These are phyloP conservation scores for Balearica regulorum DNA, from an alignment of 2,797 vertebrate genomes.

Conservation along the genomic window DNA sequence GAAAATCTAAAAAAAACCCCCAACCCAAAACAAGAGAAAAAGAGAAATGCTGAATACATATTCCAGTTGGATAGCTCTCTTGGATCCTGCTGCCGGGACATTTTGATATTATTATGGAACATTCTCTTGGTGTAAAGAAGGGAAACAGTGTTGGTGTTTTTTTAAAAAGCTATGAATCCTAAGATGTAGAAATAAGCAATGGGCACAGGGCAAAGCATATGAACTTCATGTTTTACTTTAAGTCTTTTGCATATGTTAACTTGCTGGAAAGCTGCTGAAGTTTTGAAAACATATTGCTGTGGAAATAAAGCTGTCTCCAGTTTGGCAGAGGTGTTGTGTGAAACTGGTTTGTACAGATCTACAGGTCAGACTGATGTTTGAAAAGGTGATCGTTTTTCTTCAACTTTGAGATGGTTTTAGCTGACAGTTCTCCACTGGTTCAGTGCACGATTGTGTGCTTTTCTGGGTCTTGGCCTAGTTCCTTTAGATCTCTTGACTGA, in stretches of 20 bases:
- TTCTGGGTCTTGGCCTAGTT: slow-evolving; percentile 20
- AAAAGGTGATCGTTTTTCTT: background rate
- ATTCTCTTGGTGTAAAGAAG: background rate
- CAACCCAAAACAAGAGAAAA: background rate
- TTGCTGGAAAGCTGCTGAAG: background rate
- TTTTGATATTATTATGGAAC: background rate
- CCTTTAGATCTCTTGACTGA: background rate
- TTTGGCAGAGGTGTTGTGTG: background rate
- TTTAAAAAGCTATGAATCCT: background rate
- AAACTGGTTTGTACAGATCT: background rate
- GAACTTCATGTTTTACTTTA: background rate
- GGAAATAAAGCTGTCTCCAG: background rate
- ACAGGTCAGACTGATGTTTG: background rate
- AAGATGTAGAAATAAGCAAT: background rate
- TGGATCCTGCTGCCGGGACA: background rate
- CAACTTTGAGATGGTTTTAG: background rate
- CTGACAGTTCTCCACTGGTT: background rate
- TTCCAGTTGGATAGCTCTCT: background rate
- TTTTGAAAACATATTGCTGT: background rate
- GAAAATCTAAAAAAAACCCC: background rate
- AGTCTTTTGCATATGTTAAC: background rate
- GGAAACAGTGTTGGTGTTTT: background rate
- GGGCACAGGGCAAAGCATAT: background rate
- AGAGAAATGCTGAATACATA: background rate
- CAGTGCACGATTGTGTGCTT: background rate